Evolutionary conservation across 2,888 invertebrate species (phyloP).

Genomic region (Saturnia pavonia): DNA sequence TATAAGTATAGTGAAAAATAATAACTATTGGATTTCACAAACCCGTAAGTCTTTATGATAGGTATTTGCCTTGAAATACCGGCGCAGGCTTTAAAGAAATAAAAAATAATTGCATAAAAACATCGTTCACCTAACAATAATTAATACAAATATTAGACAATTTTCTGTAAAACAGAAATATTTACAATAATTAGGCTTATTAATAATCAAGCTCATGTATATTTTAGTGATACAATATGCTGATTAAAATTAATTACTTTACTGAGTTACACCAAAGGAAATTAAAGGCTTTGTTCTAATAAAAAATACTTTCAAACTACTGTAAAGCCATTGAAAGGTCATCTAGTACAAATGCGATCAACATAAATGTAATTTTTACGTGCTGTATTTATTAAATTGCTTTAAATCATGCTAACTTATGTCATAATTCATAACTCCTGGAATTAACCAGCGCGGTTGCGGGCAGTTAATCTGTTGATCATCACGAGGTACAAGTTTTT

Average conservation of each 20-base stretch:
- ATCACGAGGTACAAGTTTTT: constrained; percentile 46
- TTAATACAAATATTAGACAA: neutral
- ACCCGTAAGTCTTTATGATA: neutral
- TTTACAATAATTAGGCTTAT: neutral
- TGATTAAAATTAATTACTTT: neutral
- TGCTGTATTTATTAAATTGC: constrained; percentile 16
- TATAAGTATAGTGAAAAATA: no score
- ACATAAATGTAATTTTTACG: constrained; percentile 1
- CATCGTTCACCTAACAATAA: neutral
- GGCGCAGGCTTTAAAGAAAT: neutral
- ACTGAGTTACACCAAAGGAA: neutral
- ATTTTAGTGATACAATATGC: neutral
- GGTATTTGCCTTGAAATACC: neutral
- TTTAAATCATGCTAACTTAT: constrained; percentile 24
- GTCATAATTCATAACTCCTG: constrained; percentile 27
- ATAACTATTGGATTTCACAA: neutral
- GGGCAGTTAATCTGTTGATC: constrained; percentile 36
- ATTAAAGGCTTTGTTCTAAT: neutral
- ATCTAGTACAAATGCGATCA: constrained; percentile 10
- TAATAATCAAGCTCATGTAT: neutral
- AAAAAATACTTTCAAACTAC: neutral
- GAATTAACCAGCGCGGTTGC: constrained; percentile 27
- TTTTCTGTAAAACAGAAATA: neutral
- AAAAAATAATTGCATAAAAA: neutral
- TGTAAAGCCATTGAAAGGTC: constrained; percentile 14